Evolutionary conservation across 2,888 invertebrate genomes (phyloP), one percentile per base, ranked within the genome.

Genomic region (Spatulosminthurus flaviceps): DNA sequence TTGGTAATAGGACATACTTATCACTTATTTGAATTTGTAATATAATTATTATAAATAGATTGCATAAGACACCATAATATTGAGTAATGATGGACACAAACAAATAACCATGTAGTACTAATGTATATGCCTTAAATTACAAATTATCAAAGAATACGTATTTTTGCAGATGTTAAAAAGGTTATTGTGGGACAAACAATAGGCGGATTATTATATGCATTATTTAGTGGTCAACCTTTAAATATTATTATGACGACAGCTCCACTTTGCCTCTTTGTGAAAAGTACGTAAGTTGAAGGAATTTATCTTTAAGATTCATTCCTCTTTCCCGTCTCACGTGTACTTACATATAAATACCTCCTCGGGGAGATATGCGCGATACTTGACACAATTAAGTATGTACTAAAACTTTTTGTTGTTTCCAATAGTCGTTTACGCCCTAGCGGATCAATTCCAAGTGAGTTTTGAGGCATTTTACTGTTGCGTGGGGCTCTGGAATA

Each of bases 191-290:
- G 90, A 24, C 90, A 90, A 86, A 89, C 90, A 69, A 88, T 91
- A 76, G 91, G 90, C 22, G 91, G 91, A 28, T 86, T 91, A 69
- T 87, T 90, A 82, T 91, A 90, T 86, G 88, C 89, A 22, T 81
- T 90, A 34, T 87, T 90, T 84, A 90, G 90, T 24, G 91, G 91
- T 29, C 91, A 91, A 85, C 91, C 91, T 13, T 88, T 91, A 85
- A 90, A 91, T 79, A 89, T 91, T 29, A 86, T 91, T 34, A 87
- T 91, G 80, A 91, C 91, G 21, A 91, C 91, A 34, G 90, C 90
- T 16, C 91, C 91, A 0, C 86, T 91, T 79, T 90, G 90, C 73
- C 88, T 91, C 70, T 91, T 90, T 86, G 90, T 90, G 51, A 91
- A 90, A 88, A 89, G 86, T 86, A 82, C 82, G 82, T 75, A 7